phyloP scores from a whole-genome alignment of 2,797 vertebrate species.

The Lepus townsendii region DNA sequence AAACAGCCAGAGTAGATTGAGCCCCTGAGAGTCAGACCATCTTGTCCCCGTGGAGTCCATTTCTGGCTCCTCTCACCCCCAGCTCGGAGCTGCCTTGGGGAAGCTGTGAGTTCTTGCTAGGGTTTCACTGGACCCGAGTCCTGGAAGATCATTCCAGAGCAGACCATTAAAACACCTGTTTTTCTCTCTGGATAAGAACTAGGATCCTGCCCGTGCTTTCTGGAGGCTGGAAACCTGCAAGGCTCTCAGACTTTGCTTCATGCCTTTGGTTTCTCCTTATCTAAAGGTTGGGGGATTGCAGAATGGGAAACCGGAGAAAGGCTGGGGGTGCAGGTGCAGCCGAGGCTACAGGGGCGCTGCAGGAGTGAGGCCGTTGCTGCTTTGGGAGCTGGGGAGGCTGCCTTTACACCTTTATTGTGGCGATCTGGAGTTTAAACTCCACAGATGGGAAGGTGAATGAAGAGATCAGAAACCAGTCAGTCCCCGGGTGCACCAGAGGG shows the following conservation, averaged over 20 bases:
- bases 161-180: conserved; percentile 19
- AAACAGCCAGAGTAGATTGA: background rate
- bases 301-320: background rate
- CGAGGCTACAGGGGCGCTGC: rapidly evolving
- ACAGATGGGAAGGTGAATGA: conserved; percentile 1
- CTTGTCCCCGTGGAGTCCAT: background rate
- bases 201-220: conserved; percentile 33
- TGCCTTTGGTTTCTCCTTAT: conserved; percentile 38
- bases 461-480: background rate
- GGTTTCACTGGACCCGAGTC: background rate
- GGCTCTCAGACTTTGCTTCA: background rate
- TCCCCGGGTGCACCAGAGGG: background rate
- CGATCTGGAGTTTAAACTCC: background rate
- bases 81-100: background rate
- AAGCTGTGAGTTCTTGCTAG: background rate
- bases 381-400: background rate
- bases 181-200: conserved; percentile 53
- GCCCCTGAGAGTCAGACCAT: background rate
- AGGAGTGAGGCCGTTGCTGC: background rate
- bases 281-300: background rate
- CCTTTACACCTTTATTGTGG: background rate
- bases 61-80: conserved; percentile 26
- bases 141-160: background rate
- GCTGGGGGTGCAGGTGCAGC: background rate
- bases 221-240: conserved; percentile 14